Conservation (phyloP, 2,797 vertebrate genomes). For the Acrossocheilus wenchowensis region DNA sequence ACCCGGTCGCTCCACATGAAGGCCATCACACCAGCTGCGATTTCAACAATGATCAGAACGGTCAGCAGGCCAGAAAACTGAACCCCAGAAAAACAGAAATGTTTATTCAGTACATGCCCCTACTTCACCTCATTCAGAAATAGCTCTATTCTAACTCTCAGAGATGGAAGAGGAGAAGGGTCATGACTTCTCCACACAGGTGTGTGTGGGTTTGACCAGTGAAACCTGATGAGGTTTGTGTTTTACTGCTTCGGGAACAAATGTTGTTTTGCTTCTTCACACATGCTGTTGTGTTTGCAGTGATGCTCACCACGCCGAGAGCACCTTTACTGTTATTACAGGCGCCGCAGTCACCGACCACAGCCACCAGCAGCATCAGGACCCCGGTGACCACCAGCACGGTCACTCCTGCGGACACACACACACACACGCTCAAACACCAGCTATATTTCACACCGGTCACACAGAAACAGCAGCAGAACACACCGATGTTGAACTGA, state of each 20-base stretch:
- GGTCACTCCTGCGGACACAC: not conserved
- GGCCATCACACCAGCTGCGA: not conserved
- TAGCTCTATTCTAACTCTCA: too few relatives aligned
- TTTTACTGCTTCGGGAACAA: not conserved
- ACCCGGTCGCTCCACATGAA: not conserved
- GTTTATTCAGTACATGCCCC: too few relatives aligned
- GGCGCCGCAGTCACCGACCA: conserved; percentile 24
- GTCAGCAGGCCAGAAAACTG: not conserved
- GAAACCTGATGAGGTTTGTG: not conserved
- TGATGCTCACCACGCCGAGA: conserved; percentile 26
- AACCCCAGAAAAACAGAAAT: not conserved
- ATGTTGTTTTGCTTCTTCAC: not conserved
- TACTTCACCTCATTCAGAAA: too few relatives aligned
- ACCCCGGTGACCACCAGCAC: conserved; percentile 18
- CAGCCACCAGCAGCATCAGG: conserved; percentile 26
- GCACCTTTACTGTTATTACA: conserved; percentile 21
- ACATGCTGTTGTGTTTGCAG: not conserved
- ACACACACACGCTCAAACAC: not conserved
- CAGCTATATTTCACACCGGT: not conserved
- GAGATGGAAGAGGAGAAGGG: not conserved
- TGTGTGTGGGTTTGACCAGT: not conserved
- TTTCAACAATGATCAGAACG: not conserved
- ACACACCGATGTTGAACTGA: conserved; percentile 48
- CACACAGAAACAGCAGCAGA: not conserved
- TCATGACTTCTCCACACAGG: too few relatives aligned